A percentile compares a stretch with the other conserved stretches of the same genome.
Conservation (phyloP, 2,113 vertebrate species). For the Scomber colias region DNA sequence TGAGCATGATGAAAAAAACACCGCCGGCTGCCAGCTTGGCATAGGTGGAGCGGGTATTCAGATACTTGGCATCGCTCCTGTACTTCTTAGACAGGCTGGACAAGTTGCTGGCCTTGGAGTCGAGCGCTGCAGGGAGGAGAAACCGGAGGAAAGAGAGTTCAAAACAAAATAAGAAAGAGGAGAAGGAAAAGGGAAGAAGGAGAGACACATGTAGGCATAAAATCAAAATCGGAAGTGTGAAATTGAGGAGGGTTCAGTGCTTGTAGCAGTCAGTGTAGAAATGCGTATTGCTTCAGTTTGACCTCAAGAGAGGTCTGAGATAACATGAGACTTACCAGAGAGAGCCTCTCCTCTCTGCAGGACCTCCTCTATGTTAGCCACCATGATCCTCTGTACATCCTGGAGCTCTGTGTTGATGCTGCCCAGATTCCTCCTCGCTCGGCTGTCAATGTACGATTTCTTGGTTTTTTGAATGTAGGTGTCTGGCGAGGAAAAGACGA, state of each 20-base stretch:
- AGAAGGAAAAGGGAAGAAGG: neutral
- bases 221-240: neutral
- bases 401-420: constrained; percentile 98
- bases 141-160: neutral
- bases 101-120: constrained; percentile 98
- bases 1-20: constrained; percentile 98
- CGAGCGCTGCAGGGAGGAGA: constrained; percentile 87
- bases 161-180: constrained; percentile 56
- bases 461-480: constrained; percentile 99
- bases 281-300: neutral
- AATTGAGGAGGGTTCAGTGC: too few species aligned
- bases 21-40: constrained; percentile 96
- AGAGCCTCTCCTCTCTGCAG: constrained; percentile 96
- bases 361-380: constrained; percentile 99
- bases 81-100: constrained; percentile 99
- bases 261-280: neutral
- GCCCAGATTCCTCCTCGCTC: constrained; percentile 95
- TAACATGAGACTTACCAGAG: constrained; percentile 86
- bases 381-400: constrained; percentile 99
- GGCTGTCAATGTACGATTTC: constrained; percentile 97
- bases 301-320: neutral
- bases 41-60: constrained; percentile 99
- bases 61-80: constrained; percentile 96
- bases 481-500: constrained; percentile 80
- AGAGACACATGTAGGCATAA: neutral